phyloP scores from a whole-genome alignment of 2,797 vertebrate species.

The Lepus oiostolus region DNA sequence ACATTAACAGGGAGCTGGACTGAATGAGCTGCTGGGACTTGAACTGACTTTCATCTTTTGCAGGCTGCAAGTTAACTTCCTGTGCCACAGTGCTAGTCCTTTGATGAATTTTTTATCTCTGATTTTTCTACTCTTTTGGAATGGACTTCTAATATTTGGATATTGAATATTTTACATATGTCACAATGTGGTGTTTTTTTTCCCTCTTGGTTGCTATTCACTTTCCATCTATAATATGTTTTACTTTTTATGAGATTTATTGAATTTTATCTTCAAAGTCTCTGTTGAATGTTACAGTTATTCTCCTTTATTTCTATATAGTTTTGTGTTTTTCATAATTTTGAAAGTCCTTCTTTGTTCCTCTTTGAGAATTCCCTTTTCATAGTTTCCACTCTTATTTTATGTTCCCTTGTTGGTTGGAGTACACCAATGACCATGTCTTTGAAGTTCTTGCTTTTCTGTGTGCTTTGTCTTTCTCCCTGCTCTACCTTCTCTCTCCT shows the following conservation, averaged over 20 bases:
- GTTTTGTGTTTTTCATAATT: not conserved
- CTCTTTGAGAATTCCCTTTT: not conserved
- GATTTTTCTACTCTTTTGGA: not conserved
- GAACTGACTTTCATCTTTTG: no score
- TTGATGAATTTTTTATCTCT: not conserved
- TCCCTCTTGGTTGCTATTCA: not conserved
- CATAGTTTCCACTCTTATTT: not conserved
- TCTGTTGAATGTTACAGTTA: not conserved
- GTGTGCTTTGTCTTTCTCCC: not conserved
- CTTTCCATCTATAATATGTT: not conserved
- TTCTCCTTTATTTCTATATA: not conserved
- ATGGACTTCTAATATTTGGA: not conserved
- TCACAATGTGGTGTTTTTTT: not conserved
- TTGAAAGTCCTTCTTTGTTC: not conserved
- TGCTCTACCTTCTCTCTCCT: not conserved
- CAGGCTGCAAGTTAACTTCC: no score
- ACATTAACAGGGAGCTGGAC: no score
- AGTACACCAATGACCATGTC: not conserved
- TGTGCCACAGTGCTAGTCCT: not conserved
- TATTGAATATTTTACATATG: not conserved
- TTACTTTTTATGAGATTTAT: not conserved
- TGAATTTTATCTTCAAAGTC: not conserved
- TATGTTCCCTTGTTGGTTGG: not conserved
- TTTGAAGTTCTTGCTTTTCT: not conserved
- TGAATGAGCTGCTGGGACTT: no score